Evolutionary conservation across 2,113 vertebrate genomes (phyloP), one percentile per base, ranked within the genome.

Genomic region (Saiga tatarica): DNA sequence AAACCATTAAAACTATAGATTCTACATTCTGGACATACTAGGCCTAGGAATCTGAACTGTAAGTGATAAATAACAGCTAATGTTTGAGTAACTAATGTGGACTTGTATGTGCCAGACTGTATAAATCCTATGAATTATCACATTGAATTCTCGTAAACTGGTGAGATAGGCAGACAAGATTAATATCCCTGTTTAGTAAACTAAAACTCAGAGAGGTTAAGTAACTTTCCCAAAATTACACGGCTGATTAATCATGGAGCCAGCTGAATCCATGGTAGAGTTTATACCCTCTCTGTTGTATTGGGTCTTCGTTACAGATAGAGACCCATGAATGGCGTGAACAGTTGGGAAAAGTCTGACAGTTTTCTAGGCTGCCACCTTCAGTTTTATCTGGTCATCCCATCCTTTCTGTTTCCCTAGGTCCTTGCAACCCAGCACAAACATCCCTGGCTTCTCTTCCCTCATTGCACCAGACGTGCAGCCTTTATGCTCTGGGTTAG

Each of bases 401-500:
- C n/a, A 2, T 42, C 33, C 36, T 82, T 83, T 59, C 47, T 7
- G 36, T 57, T 91, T 39, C 17, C 28, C 52, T 42, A 4, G 12
- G 57, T n/a, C 26, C 53, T 91, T 87, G 62, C 76, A 19, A 45
- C 1, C 15, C 21, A 39, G 36, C 76, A 62, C 30, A 11, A 0
- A 71, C 11, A 8, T 21, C 39, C 7, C 26, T 3, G 28, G 2
- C 42, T 74, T 90, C 36, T 67, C 10, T 50, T 67, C 30, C 30
- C 53, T 42, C 50, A 25, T 6, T 30, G 1, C 11, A 25, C 14
- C 13, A 25, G 28, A 9, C 8, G 0, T 4, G 3, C 12, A 42
- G 11, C 28, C 26, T 76, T 50, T 11, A 2, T 52, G 47, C 23
- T 36, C 33, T 6, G 39, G 9, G 0, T 67, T n/a, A 62, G 82